These are phyloP conservation scores for Drosophila simulans DNA, from an alignment of 1,140 invertebrate species.

Conservation along the genomic window DNA sequence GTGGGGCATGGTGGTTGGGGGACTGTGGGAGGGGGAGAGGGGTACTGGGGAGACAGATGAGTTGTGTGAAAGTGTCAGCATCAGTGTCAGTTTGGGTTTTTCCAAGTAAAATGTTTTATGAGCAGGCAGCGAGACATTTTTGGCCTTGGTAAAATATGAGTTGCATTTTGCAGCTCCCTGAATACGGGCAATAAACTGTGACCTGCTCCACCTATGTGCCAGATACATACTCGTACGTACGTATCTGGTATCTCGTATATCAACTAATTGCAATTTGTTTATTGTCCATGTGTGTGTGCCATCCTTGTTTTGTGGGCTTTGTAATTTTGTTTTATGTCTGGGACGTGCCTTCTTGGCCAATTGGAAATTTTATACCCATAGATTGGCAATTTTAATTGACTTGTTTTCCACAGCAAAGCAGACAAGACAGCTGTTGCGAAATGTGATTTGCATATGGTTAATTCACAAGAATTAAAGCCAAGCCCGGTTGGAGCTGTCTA, in stretches of 20 bases:
- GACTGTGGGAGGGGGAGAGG: no score
- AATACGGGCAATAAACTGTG: constrained; percentile 45
- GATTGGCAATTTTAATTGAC: constrained; percentile 60
- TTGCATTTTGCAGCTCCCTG: constrained; percentile 42
- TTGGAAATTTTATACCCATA: constrained; percentile 39
- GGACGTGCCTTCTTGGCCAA: constrained; percentile 22
- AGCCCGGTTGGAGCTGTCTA: constrained; percentile 14
- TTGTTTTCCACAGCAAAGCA: constrained; percentile 21
- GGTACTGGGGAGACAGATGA: constrained; percentile 24
- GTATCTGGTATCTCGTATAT: constrained; percentile 43
- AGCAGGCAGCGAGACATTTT: constrained; percentile 41
- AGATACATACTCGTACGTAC: background rate
- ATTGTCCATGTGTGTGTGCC: constrained; percentile 19
- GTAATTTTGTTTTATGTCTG: constrained; percentile 44
- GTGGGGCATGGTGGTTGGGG: background rate
- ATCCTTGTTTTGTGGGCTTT: constrained; percentile 25
- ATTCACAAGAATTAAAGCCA: constrained; percentile 33
- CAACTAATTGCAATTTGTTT: constrained; percentile 60
- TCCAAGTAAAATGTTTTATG: constrained; percentile 48
- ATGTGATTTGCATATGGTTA: constrained; percentile 35
- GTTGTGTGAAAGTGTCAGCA: constrained; percentile 60
- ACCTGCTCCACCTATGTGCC: constrained; percentile 35
- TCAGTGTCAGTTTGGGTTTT: constrained; percentile 56
- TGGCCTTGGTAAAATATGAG: constrained; percentile 55
- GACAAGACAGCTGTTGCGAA: constrained; percentile 13